A percentile compares a stretch with the other conserved stretches of the same genome.
Conservation (phyloP, 2,888 invertebrate species). For the Hirtodrosophila confusa region DNA sequence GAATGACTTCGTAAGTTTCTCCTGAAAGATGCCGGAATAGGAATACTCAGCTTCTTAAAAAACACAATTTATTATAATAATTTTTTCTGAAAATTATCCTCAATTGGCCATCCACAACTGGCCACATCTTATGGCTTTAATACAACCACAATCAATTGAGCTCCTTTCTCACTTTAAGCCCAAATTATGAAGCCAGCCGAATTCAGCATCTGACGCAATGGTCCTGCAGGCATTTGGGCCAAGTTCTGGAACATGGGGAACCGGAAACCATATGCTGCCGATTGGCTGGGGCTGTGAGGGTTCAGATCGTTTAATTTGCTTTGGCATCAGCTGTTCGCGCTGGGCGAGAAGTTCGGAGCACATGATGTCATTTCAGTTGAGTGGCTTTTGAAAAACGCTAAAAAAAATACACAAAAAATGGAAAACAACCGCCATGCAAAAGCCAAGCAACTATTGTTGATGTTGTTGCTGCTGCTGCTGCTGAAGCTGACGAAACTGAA, state of each 20-base stretch:
- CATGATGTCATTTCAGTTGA: constrained; percentile 82
- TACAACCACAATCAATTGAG: constrained; percentile 2
- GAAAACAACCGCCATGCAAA: constrained; percentile 55
- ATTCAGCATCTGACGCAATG: background rate
- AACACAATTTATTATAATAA: background rate
- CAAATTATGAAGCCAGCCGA: constrained; percentile 1
- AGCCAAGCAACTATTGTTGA: constrained; percentile 64
- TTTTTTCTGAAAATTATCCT: background rate
- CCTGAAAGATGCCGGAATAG: too few species aligned
- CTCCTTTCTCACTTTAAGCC: constrained; percentile 5
- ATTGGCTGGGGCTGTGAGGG: constrained; percentile 28
- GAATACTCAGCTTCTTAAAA: too few species aligned
- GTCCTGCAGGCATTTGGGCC: constrained; percentile 23
- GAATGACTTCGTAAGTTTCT: too few species aligned
- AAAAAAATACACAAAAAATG: constrained; percentile 27
- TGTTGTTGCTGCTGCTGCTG: constrained; percentile 38
- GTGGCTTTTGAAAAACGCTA: constrained; percentile 55
- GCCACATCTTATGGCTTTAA: background rate
- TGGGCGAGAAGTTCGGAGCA: constrained; percentile 47
- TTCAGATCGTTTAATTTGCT: constrained; percentile 64
- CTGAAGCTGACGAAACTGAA: constrained; percentile 69
- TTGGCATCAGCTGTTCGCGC: constrained; percentile 71
- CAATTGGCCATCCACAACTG: background rate
- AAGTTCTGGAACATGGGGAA: constrained; percentile 18
- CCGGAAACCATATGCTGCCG: constrained; percentile 75